Evolutionary conservation across 2,888 invertebrate species (phyloP), one percentile per base, ranked within the genome.

Genomic region (Cyrtodaria siliqua): DNA sequence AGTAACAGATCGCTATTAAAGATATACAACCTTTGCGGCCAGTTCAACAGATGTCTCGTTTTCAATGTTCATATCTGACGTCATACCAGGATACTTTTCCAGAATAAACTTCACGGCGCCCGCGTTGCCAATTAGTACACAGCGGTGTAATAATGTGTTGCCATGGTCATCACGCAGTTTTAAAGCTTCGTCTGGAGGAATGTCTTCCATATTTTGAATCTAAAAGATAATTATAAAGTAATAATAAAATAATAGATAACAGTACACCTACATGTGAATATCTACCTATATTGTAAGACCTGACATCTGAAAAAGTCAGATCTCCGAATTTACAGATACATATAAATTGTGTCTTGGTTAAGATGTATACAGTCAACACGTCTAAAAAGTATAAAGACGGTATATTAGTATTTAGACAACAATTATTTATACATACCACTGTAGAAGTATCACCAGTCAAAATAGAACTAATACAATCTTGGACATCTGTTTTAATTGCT

Each of bases 101-200:
- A 83, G 24, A 0, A 79, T 59, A 33, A 62, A 73, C 23, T 72
- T 73, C 6, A 83, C 60, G 4, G 70, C 73, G 26, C 74, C 72
- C 0, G 74, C 26, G 50, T 71, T 62, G 20, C 80, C 75, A 0
- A 60, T 40, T 20, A 76, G 20, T 9, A 84, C 80, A 55, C 79
- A 73, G 6, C 80, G 66, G 42, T 85, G 85, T 14, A 85, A 64
- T 40, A 85, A 47, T 0, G 76, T 85, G 64, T 83, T 83, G 23
- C 83, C 83, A 14, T 67, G 57, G 20, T 47, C 44, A 42, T 85
- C 85, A 14, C 83, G 68, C n/a, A 75, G 26, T 33, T 52, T 60
- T 8, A 69, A 23, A 26, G 69, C 78, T 33, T 71, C 77, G 2
- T 50, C 62, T n/a, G 67, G 64, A 2, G 57, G 55, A n/a, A 80